Conservation (phyloP, 2,113 vertebrate species). For the Heterotis niloticus region DNA sequence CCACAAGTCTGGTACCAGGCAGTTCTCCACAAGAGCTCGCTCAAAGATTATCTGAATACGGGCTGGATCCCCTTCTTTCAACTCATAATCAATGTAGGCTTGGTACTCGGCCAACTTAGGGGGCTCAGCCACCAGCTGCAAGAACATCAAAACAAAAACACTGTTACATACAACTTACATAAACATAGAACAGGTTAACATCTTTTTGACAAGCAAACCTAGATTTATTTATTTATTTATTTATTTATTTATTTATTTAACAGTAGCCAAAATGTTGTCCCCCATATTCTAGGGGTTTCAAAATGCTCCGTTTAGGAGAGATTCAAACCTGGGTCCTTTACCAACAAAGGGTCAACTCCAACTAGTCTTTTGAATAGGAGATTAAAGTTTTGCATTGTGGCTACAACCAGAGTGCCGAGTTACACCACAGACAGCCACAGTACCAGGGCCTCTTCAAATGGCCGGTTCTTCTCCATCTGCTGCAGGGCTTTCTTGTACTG, state of each 20-base stretch:
- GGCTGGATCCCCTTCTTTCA: slow-evolving; percentile 86
- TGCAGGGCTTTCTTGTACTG: slow-evolving; percentile 79
- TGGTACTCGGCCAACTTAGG: slow-evolving; percentile 91
- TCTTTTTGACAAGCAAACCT: too few relatives aligned
- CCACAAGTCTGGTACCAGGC: slow-evolving; percentile 95
- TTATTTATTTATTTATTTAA: too few relatives aligned
- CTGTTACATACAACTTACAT: too few relatives aligned
- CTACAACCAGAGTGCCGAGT: neutral
- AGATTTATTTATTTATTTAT: too few relatives aligned
- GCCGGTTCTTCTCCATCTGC: slow-evolving; percentile 78
- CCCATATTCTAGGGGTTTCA: too few relatives aligned
- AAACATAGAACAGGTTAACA: too few relatives aligned
- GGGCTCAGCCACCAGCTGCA: slow-evolving; percentile 80
- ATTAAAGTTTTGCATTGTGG: neutral
- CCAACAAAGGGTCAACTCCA: too few relatives aligned
- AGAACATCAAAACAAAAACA: slow-evolving; percentile 15
- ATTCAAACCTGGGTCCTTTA: too few relatives aligned
- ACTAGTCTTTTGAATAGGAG: neutral
- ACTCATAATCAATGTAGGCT: slow-evolving; percentile 85
- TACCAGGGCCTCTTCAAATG: slow-evolving; percentile 87
- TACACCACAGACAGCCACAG: neutral
- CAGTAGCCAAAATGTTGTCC: too few relatives aligned
- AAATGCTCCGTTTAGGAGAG: too few relatives aligned
- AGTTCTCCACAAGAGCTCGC: slow-evolving; percentile 89
- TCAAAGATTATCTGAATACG: slow-evolving; percentile 88